Percentiles rank a stretch among this genome's conserved stretches.
Evolutionary conservation across 2,113 vertebrate genomes (phyloP).

Genomic region (Chlorodrepanis virens): DNA sequence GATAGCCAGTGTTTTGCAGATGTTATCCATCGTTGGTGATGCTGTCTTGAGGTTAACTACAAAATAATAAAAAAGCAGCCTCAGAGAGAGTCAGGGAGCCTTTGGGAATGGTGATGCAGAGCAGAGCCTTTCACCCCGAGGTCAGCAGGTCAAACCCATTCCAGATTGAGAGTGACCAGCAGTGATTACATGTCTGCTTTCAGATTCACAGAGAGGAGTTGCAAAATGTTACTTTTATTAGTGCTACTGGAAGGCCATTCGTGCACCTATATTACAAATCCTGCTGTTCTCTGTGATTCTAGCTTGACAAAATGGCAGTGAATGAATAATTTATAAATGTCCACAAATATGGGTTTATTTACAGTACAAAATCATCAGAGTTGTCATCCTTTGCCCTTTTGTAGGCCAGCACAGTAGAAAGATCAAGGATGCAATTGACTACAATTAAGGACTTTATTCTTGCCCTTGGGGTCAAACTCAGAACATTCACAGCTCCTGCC

Average conservation of each 20-base stretch:
- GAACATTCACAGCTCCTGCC: not conserved
- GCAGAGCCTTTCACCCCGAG: conserved; percentile 56
- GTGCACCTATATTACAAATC: not conserved
- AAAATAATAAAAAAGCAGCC: conserved; percentile 29
- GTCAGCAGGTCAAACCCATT: conserved; percentile 60
- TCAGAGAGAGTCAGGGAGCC: conserved; percentile 1
- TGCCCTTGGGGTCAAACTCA: not conserved
- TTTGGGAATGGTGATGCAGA: conserved; percentile 43
- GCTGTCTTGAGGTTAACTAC: conserved; percentile 40
- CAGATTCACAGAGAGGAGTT: not conserved
- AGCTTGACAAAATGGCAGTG: not conserved
- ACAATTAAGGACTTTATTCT: conserved; percentile 19
- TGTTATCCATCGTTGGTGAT: conserved; percentile 52
- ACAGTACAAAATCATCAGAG: not conserved
- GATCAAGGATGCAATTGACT: conserved; percentile 24
- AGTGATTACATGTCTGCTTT: not conserved
- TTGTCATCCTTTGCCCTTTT: conserved; percentile 12
- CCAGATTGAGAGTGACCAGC: conserved; percentile 18
- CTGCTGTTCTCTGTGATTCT: not conserved
- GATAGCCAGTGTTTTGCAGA: conserved; percentile 44
- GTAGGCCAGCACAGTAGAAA: not conserved
- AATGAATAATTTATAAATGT: not conserved
- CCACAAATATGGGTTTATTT: not conserved
- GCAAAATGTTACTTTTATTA: conserved; percentile 2
- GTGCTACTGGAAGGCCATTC: not conserved